Evolutionary conservation across 2,113 vertebrate species (phyloP).

Genomic region (Protobothrops mucrosquamatus): DNA sequence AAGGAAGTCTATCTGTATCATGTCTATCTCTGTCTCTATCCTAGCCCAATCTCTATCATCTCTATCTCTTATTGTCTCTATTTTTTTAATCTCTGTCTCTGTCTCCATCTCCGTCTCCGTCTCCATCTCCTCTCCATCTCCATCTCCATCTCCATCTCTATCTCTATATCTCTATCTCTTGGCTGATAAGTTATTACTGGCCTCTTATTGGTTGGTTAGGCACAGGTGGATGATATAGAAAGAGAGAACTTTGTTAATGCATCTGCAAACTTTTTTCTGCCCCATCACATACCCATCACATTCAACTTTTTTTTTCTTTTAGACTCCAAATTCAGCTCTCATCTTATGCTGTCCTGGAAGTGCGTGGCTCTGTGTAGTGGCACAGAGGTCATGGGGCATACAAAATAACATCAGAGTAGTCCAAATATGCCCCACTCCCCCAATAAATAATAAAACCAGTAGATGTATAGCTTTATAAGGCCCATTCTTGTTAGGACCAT

Average conservation of each 20-base stretch:
- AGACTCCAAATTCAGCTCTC: background rate
- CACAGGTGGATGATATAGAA: background rate
- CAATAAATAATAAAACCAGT: background rate
- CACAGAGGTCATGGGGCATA: background rate
- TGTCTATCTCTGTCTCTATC: background rate
- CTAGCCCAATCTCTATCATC: background rate
- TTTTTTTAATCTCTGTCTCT: too few species aligned
- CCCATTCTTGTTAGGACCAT: background rate
- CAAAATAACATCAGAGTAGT: background rate
- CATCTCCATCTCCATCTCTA: background rate
- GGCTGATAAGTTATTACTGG: background rate
- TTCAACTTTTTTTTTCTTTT: background rate
- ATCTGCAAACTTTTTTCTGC: background rate
- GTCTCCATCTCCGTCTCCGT: too few species aligned
- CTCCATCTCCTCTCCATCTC: background rate
- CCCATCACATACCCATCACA: background rate
- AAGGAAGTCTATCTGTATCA: background rate
- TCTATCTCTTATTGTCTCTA: too few species aligned
- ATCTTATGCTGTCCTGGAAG: background rate
- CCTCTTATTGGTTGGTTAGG: background rate
- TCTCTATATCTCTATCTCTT: background rate
- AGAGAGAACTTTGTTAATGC: background rate
- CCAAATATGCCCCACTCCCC: background rate
- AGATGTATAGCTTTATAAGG: background rate
- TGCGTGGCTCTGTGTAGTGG: background rate